These are phyloP conservation scores for Lutjanus erythropterus DNA, from an alignment of 2,113 vertebrate species.

Conservation along the genomic window DNA sequence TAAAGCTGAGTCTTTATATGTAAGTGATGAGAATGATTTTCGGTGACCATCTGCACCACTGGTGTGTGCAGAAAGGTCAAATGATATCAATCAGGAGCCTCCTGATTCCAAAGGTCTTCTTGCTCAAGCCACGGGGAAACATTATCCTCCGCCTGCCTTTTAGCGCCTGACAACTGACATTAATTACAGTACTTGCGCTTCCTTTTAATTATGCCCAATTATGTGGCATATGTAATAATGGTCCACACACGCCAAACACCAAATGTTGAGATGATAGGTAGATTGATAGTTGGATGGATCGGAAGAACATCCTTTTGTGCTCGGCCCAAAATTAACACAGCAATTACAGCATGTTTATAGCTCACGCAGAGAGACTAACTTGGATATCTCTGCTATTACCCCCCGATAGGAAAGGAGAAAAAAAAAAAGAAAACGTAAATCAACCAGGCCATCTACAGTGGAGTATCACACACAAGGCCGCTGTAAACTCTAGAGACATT, in stretches of 20 bases:
- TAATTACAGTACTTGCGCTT: constrained; percentile 84
- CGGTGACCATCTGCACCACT: constrained; percentile 30
- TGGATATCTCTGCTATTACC: constrained; percentile 68
- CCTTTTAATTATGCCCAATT: constrained; percentile 85
- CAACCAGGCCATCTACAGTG: constrained; percentile 45
- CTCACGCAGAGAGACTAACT: constrained; percentile 60
- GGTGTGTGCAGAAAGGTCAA: constrained; percentile 45
- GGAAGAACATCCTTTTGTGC: constrained; percentile 77
- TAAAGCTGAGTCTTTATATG: not conserved
- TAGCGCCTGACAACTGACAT: constrained; percentile 81
- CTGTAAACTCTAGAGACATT: constrained; percentile 71
- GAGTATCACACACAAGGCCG: constrained; percentile 59
- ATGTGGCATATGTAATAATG: constrained; percentile 82
- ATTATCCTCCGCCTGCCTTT: constrained; percentile 74
- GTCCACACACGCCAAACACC: constrained; percentile 65
- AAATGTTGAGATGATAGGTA: constrained; percentile 79
- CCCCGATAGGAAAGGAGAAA: constrained; percentile 44
- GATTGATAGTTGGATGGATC: constrained; percentile 84
- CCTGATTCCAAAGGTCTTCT: constrained; percentile 63
- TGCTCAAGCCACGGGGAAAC: constrained; percentile 67
- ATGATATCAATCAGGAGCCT: constrained; percentile 62
- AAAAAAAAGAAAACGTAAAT: constrained; percentile 64
- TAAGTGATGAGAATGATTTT: not conserved
- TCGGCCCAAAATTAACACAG: constrained; percentile 77
- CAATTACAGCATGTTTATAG: constrained; percentile 82